Evolutionary conservation across 2,113 vertebrate species (phyloP).

Genomic region (Brevimyrus niger): DNA sequence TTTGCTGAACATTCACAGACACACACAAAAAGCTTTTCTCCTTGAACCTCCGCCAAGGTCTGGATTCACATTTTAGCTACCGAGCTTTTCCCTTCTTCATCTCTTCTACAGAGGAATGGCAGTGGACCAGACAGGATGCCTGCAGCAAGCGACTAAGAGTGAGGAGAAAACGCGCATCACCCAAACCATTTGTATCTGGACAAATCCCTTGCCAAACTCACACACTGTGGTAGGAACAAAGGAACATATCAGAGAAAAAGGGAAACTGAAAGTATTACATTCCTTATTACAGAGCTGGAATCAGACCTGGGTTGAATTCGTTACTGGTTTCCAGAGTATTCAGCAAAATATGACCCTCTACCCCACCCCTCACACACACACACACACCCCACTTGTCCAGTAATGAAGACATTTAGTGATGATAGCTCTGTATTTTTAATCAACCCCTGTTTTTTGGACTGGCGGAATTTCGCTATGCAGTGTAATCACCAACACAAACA

Average conservation of each 20-base stretch:
- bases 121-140: neutral
- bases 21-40: neutral
- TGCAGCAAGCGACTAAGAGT: neutral
- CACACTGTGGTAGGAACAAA: neutral
- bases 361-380: neutral
- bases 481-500: conserved; percentile 25
- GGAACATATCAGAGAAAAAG: neutral
- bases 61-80: neutral
- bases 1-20: neutral
- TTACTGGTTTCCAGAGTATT: neutral
- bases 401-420: neutral
- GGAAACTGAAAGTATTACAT: neutral
- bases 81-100: neutral
- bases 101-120: conserved; percentile 5
- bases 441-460: conserved; percentile 36
- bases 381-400: too few species aligned
- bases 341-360: neutral
- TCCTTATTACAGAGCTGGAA: neutral
- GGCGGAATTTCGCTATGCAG: conserved; percentile 13
- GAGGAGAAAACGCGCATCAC: neutral
- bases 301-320: neutral
- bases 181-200: neutral
- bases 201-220: conserved; percentile 8
- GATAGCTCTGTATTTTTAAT: conserved; percentile 21
- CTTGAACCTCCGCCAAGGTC: conserved; percentile 4